Percentiles rank a stretch among this genome's conserved stretches.
Conservation (phyloP, 1,140 invertebrate species). For the Anoplolepis gracilipes region DNA sequence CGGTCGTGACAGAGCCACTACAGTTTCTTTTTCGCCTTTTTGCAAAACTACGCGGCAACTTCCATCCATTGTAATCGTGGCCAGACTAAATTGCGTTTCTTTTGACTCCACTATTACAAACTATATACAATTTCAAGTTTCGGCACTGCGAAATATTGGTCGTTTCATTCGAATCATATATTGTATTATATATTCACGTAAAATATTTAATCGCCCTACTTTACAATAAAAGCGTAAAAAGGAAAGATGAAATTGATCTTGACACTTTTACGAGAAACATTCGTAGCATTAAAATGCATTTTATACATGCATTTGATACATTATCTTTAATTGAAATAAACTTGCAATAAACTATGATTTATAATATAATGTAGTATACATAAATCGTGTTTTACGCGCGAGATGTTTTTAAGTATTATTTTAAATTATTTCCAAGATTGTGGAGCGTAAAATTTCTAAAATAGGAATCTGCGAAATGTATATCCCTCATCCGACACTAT, state of each 20-base stretch:
- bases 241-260: background rate
- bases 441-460: background rate
- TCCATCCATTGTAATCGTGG: background rate
- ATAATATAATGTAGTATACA: background rate
- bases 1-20: background rate
- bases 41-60: background rate
- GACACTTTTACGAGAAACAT: background rate
- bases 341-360: background rate
- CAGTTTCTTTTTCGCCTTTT: background rate
- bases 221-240: background rate
- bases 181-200: background rate
- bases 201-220: conserved; percentile 13
- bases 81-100: conserved; percentile 11
- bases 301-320: background rate
- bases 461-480: conserved; percentile 25
- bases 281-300: background rate
- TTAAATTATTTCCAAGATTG: background rate
- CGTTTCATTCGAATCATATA: background rate
- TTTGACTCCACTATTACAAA: conserved; percentile 7
- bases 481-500: background rate
- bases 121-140: conserved; percentile 32
- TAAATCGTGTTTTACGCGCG: background rate
- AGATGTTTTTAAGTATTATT: background rate
- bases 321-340: conserved; percentile 18
- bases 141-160: background rate